Evolutionary conservation across 2,888 invertebrate species (phyloP).

Genomic region (Parnassius orleans): DNA sequence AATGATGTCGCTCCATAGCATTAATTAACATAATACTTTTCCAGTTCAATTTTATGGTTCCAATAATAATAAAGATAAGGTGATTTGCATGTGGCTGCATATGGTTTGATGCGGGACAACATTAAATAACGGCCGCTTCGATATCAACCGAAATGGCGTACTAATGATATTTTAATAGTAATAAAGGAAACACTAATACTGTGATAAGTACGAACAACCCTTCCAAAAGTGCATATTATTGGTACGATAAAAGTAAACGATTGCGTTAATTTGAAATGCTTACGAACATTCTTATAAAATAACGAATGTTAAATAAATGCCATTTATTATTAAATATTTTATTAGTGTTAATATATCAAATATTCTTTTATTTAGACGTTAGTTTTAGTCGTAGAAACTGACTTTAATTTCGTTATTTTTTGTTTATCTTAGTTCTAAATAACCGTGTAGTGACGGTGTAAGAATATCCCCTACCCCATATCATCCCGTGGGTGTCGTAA

Average conservation of each 20-base stretch:
- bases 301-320: too few relatives aligned
- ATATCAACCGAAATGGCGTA: constrained; percentile 35
- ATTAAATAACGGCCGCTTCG: constrained; percentile 16
- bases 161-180: constrained; percentile 52
- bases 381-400: too few relatives aligned
- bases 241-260: constrained; percentile 8
- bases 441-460: too few relatives aligned
- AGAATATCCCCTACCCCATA: too few relatives aligned
- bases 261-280: constrained; percentile 1
- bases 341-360: too few relatives aligned
- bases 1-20: not conserved
- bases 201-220: constrained; percentile 35
- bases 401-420: too few relatives aligned
- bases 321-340: too few relatives aligned
- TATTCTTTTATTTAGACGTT: too few relatives aligned
- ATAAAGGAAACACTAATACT: constrained; percentile 36
- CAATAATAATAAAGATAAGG: constrained; percentile 20
- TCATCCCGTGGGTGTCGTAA: too few relatives aligned
- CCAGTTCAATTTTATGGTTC: constrained; percentile 10
- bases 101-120: constrained; percentile 27
- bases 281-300: too few relatives aligned
- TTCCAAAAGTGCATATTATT: constrained; percentile 17
- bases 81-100: constrained; percentile 6
- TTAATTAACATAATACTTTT: constrained; percentile 12
- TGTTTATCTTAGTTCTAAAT: too few relatives aligned